Percentiles rank a stretch among this genome's conserved stretches.
These are phyloP conservation scores for Pantelozetes paolii DNA, from an alignment of 2,888 invertebrate species.

Conservation along the genomic window DNA sequence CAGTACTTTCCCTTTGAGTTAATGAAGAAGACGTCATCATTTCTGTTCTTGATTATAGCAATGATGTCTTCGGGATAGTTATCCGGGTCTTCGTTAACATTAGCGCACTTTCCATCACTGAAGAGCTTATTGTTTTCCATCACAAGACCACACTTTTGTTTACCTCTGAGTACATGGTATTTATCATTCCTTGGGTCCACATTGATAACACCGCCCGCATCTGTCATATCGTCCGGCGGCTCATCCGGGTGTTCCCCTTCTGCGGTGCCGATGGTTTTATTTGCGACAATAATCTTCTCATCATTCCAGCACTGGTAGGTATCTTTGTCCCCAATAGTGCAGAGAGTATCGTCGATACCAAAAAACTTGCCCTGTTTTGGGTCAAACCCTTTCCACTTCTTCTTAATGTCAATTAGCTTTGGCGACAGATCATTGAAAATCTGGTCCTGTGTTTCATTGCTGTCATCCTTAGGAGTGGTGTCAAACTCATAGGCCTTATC, in stretches of 20 bases:
- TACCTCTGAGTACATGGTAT: not conserved
- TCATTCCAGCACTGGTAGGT: not conserved
- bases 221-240: not conserved
- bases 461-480: not conserved
- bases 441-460: not conserved
- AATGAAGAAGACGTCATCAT: not conserved
- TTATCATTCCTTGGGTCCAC: not conserved
- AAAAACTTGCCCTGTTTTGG: not conserved
- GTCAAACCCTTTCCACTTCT: not conserved
- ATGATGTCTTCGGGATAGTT: not conserved
- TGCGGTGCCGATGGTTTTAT: not conserved
- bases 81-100: not conserved
- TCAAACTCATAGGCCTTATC: not conserved
- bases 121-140: constrained; percentile 8
- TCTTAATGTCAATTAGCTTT: not conserved
- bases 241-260: not conserved
- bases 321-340: not conserved
- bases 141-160: not conserved
- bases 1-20: not conserved
- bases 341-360: not conserved
- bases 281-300: not conserved
- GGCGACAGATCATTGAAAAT: not conserved
- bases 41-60: not conserved
- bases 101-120: not conserved
- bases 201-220: not conserved